Conservation (phyloP, 1,140 invertebrate genomes). For the Paracyclopina nana region DNA sequence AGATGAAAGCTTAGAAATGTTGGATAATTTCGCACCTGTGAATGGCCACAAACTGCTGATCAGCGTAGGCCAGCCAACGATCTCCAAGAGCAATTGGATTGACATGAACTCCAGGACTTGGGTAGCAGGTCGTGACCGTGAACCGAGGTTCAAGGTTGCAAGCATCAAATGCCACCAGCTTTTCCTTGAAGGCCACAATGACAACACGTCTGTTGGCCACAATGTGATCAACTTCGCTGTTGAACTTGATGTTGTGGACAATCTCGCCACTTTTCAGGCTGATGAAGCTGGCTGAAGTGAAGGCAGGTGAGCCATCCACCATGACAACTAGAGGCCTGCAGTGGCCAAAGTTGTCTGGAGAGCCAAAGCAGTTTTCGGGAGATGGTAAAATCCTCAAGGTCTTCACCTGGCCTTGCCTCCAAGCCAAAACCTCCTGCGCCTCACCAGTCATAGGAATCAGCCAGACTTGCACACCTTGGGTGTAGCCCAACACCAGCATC, state of each 20-base stretch:
- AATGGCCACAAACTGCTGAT: conserved; percentile 54
- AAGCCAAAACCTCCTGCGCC: conserved; percentile 71
- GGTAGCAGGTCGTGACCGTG: conserved; percentile 70
- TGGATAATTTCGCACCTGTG: conserved; percentile 41
- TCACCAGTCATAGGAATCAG: conserved; percentile 58
- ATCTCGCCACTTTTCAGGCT: conserved; percentile 72
- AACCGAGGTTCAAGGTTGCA: conserved; percentile 61
- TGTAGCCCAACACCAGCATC: conserved; percentile 9
- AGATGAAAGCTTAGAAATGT: background rate
- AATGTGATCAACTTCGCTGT: conserved; percentile 67
- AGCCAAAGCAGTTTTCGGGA: conserved; percentile 4
- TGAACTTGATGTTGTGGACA: conserved; percentile 75
- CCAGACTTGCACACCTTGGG: conserved; percentile 38
- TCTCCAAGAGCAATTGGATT: conserved; percentile 77
- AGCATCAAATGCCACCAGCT: conserved; percentile 74
- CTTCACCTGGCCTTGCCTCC: conserved; percentile 63
- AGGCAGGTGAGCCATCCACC: conserved; percentile 43
- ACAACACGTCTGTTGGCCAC: conserved; percentile 50
- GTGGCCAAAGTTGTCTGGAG: conserved; percentile 14
- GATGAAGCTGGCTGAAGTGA: conserved; percentile 67
- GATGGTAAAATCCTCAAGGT: conserved; percentile 3
- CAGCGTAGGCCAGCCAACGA: conserved; percentile 48
- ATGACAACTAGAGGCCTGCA: conserved; percentile 16
- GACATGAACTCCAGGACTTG: conserved; percentile 45
- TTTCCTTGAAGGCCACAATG: conserved; percentile 35